Evolutionary conservation across 2,797 vertebrate genomes (phyloP).

Genomic region (Nasua narica): DNA sequence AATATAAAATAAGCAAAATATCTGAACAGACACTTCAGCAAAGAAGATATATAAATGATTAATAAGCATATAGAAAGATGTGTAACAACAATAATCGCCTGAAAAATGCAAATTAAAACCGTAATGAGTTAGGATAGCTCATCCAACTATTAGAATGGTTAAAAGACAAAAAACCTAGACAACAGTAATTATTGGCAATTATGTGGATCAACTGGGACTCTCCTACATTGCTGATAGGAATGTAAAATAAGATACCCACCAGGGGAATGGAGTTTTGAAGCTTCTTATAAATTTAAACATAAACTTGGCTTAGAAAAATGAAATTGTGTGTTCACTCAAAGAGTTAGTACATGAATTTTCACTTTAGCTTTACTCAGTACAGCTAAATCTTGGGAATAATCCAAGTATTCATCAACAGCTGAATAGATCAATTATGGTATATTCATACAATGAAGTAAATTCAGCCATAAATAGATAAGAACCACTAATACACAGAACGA

Average conservation of each 20-base stretch:
- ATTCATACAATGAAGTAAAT: not conserved
- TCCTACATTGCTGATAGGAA: not conserved
- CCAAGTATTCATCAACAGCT: not conserved
- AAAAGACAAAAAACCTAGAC: not conserved
- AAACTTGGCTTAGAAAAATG: not conserved
- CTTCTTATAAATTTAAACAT: not conserved
- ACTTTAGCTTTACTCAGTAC: not conserved
- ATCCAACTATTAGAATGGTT: not conserved
- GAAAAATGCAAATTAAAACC: not conserved
- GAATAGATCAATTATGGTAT: not conserved
- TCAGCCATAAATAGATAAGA: not conserved
- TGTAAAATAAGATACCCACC: not conserved
- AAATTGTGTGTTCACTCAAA: not conserved
- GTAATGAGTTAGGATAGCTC: not conserved
- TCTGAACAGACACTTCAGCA: not conserved
- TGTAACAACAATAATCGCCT: not conserved
- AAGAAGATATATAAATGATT: not conserved
- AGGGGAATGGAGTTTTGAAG: not conserved
- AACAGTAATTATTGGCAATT: not conserved
- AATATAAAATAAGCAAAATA: not conserved
- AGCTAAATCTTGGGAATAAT: not conserved
- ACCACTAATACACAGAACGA: not conserved
- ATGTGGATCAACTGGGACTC: not conserved
- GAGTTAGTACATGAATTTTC: not conserved
- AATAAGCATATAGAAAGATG: not conserved